Conservation (phyloP, 1,140 invertebrate species). For the Drosophila ironensis region DNA sequence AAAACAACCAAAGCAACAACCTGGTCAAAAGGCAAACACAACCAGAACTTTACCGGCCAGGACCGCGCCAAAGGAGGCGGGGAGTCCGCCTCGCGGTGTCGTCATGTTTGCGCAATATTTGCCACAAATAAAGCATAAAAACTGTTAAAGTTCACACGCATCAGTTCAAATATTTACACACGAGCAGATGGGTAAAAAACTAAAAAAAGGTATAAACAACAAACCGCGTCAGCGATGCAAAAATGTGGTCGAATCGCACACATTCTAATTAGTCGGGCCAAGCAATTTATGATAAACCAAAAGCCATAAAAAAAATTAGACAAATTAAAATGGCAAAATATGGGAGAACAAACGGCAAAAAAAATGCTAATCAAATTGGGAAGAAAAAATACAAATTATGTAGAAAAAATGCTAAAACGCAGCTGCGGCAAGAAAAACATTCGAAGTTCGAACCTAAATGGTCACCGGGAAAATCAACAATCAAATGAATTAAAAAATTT, state of each 20-base stretch:
- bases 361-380: conserved; percentile 20
- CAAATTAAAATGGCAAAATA: conserved; percentile 32
- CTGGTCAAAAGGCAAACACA: conserved; percentile 56
- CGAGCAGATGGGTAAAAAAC: conserved; percentile 25
- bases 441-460: no score
- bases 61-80: not conserved
- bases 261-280: conserved; percentile 50
- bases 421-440: conserved; percentile 5
- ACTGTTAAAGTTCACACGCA: conserved; percentile 79
- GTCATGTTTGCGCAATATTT: conserved; percentile 78
- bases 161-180: conserved; percentile 80
- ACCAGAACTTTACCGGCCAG: conserved; percentile 21
- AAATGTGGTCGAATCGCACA: conserved; percentile 46
- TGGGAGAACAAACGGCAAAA: not conserved
- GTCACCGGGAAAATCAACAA: conserved; percentile 21
- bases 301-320: conserved; percentile 29
- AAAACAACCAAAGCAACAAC: conserved; percentile 22
- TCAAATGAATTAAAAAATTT: conserved; percentile 36
- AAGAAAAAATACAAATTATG: not conserved
- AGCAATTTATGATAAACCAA: conserved; percentile 62
- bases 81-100: conserved; percentile 11
- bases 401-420: conserved; percentile 24
- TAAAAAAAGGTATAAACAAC: conserved; percentile 19
- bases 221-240: conserved; percentile 11
- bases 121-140: conserved; percentile 81